A percentile compares a stretch with the other conserved stretches of the same genome.
Conservation (phyloP, 2,797 vertebrate species). For the Gallinago stenura region DNA sequence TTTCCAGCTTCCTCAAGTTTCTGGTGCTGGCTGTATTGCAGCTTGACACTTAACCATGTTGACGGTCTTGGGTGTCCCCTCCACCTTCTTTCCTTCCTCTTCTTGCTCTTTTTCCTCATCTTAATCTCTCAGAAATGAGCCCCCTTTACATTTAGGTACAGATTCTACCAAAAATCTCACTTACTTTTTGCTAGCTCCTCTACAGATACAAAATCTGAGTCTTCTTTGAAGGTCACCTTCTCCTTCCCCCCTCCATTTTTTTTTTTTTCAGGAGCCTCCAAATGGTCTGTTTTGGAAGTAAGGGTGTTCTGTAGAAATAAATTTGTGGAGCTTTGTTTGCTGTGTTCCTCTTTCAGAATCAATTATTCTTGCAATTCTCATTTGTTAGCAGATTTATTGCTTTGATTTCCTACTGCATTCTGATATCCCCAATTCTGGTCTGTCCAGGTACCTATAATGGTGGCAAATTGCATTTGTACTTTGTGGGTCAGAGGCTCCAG, state of each 20-base stretch:
- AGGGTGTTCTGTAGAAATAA: background rate
- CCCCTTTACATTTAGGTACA: background rate
- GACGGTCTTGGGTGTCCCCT: background rate
- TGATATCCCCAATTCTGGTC: background rate
- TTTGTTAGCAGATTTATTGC: slow-evolving; percentile 15
- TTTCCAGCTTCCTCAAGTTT: background rate
- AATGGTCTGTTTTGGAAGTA: background rate
- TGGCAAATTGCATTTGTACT: background rate
- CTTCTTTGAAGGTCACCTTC: background rate
- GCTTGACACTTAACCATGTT: background rate
- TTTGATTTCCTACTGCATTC: background rate
- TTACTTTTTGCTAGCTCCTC: background rate
- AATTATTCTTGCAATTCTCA: background rate
- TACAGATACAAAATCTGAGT: background rate
- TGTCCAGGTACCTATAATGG: background rate
- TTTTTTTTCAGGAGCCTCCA: background rate
- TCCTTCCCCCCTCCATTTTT: background rate
- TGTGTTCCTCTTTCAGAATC: background rate
- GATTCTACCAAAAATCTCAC: background rate
- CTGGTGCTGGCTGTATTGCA: background rate
- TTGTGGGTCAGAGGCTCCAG: background rate
- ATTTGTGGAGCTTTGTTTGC: background rate
- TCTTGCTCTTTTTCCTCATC: background rate
- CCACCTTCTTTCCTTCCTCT: background rate
- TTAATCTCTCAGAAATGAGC: background rate